Percentiles rank a stretch among this genome's conserved stretches.
phyloP scores from a whole-genome alignment of 2,113 vertebrate genomes.

The Nipponia nippon region DNA sequence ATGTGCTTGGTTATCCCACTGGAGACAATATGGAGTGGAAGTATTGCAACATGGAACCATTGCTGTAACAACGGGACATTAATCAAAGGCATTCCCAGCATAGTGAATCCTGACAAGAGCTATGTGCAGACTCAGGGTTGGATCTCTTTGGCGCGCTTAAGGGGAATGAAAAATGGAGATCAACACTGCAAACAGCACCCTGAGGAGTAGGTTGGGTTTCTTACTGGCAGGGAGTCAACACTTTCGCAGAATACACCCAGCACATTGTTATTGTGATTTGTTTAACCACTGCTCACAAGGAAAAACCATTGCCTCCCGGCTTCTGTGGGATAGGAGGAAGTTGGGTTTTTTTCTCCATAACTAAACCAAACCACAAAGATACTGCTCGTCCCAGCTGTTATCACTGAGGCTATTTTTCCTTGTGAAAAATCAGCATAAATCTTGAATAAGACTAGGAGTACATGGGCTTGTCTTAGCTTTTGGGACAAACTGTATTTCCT shows the following conservation, averaged over 20 bases:
- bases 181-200: constrained; percentile 35
- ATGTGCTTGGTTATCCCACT: neutral
- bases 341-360: neutral
- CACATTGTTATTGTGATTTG: constrained; percentile 21
- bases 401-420: neutral
- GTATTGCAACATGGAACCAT: neutral
- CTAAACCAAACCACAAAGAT: neutral
- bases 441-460: neutral
- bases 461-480: neutral
- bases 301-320: neutral
- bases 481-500: neutral
- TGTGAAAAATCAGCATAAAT: neutral
- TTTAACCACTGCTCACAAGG: neutral
- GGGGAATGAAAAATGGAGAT: constrained; percentile 26
- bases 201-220: constrained; percentile 48
- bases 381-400: neutral
- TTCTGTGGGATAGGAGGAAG: neutral
- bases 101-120: neutral
- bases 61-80: accelerated
- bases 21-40: neutral
- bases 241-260: constrained; percentile 20
- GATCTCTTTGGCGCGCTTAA: neutral
- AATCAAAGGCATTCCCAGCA: neutral
- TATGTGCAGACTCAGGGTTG: neutral
- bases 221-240: neutral